A percentile compares a stretch with the other conserved stretches of the same genome.
Conservation (phyloP, 1,140 invertebrate genomes). For the Drosophila saltans region DNA sequence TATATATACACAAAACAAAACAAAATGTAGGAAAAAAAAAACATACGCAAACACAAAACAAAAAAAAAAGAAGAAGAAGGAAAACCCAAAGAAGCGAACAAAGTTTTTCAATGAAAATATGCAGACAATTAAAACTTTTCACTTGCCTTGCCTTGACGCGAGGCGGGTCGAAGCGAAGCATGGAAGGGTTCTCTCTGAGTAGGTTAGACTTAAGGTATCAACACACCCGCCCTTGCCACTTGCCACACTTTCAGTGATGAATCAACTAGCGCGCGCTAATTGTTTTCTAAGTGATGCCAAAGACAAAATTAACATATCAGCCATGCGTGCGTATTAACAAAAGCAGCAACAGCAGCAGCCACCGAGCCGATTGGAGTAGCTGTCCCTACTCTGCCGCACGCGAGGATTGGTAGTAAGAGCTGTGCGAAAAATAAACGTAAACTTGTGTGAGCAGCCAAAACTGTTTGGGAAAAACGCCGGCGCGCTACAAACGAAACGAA, state of each 20-base stretch:
- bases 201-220: background rate
- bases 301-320: constrained; percentile 75
- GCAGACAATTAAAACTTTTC: constrained; percentile 77
- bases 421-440: constrained; percentile 23
- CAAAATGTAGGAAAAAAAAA: background rate
- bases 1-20: constrained; percentile 25
- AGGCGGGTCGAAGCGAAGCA: background rate
- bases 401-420: constrained; percentile 19
- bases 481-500: constrained; percentile 37
- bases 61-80: background rate
- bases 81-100: constrained; percentile 21
- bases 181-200: background rate
- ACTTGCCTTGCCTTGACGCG: constrained; percentile 53
- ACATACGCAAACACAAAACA: background rate
- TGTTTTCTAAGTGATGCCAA: constrained; percentile 73
- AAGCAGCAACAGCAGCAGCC: constrained; percentile 16
- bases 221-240: background rate
- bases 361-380: constrained; percentile 17
- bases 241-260: constrained; percentile 17
- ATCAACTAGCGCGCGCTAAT: constrained; percentile 63
- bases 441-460: constrained; percentile 29
- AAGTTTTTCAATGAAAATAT: constrained; percentile 76
- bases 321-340: constrained; percentile 62
- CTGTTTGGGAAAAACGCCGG: constrained; percentile 44
- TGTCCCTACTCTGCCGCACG: constrained; percentile 5